Percentiles rank a stretch among this genome's conserved stretches.
These are phyloP conservation scores for Poeciliopsis paucimaculata DNA, from an alignment of 2,797 vertebrate genomes.

Conservation along the genomic window DNA sequence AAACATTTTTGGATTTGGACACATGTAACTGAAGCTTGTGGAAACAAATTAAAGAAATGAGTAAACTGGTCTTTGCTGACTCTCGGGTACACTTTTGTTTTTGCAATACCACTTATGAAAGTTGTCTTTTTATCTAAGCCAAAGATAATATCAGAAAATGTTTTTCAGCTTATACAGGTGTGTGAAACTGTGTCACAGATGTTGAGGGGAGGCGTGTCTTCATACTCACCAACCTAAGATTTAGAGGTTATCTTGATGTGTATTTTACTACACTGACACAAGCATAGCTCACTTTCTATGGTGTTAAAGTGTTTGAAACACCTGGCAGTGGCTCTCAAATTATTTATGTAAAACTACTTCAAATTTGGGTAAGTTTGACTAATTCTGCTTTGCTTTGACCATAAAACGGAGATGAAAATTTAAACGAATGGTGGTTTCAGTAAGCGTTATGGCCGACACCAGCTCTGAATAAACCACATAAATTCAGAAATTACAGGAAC, in stretches of 20 bases:
- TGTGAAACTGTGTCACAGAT: slow-evolving; percentile 70
- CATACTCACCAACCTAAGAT: slow-evolving; percentile 28
- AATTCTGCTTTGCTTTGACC: background rate
- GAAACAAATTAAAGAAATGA: slow-evolving; percentile 44
- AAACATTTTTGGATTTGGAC: background rate
- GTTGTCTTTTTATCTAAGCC: background rate
- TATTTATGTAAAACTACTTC: background rate
- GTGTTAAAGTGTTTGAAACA: background rate
- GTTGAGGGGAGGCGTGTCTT: slow-evolving; percentile 52
- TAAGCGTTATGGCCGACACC: background rate
- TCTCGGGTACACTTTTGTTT: background rate
- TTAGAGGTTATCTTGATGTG: slow-evolving; percentile 1
- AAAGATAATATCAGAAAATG: slow-evolving; percentile 49
- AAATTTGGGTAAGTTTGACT: background rate
- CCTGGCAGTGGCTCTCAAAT: background rate
- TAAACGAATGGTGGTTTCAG: background rate
- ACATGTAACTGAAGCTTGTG: slow-evolving; percentile 6
- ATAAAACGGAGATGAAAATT: background rate
- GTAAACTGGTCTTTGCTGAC: slow-evolving; percentile 60
- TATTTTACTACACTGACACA: background rate
- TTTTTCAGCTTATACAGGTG: slow-evolving; percentile 57
- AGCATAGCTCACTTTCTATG: background rate
- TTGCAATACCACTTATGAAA: background rate
- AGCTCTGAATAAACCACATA: background rate
- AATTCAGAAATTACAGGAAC: background rate